A percentile compares a stretch with the other conserved stretches of the same genome.
Evolutionary conservation across 1,140 invertebrate species (phyloP).

Genomic region (Papilio glaucus): DNA sequence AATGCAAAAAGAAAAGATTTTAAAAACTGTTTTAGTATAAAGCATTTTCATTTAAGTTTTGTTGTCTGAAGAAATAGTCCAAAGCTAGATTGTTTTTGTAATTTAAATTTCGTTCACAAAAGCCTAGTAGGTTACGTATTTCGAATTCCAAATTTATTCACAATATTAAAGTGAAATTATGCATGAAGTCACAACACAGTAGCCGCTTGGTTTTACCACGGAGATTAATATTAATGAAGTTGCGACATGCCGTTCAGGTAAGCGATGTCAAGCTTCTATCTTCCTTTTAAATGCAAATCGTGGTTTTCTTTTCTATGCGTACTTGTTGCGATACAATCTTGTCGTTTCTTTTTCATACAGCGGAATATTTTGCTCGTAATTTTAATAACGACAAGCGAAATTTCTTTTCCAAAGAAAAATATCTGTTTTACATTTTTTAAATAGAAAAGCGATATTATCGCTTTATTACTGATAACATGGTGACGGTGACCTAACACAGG

Average conservation of each 20-base stretch:
- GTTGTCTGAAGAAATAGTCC: slow-evolving; percentile 37
- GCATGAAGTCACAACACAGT: slow-evolving; percentile 71
- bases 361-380: slow-evolving; percentile 19
- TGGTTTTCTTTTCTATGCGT: slow-evolving; percentile 52
- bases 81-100: slow-evolving; percentile 44
- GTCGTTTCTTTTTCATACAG: slow-evolving; percentile 14
- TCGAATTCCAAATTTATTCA: slow-evolving; percentile 65
- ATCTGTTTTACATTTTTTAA: not conserved
- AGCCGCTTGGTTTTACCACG: slow-evolving; percentile 57
- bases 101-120: slow-evolving; percentile 51
- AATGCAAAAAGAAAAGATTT: not conserved
- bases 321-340: slow-evolving; percentile 65
- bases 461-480: not conserved
- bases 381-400: slow-evolving; percentile 7
- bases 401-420: slow-evolving; percentile 5
- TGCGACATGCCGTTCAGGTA: slow-evolving; percentile 66
- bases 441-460: not conserved
- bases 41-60: slow-evolving; percentile 17
- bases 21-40: slow-evolving; percentile 8
- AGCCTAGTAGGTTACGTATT: slow-evolving; percentile 49
- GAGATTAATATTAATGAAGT: slow-evolving; percentile 78
- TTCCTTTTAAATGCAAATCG: slow-evolving; percentile 76
- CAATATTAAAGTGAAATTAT: slow-evolving; percentile 67
- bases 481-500: not conserved
- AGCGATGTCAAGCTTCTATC: slow-evolving; percentile 55